Conservation (phyloP, 2,888 invertebrate species). For the Sphaeridia pumilis region DNA sequence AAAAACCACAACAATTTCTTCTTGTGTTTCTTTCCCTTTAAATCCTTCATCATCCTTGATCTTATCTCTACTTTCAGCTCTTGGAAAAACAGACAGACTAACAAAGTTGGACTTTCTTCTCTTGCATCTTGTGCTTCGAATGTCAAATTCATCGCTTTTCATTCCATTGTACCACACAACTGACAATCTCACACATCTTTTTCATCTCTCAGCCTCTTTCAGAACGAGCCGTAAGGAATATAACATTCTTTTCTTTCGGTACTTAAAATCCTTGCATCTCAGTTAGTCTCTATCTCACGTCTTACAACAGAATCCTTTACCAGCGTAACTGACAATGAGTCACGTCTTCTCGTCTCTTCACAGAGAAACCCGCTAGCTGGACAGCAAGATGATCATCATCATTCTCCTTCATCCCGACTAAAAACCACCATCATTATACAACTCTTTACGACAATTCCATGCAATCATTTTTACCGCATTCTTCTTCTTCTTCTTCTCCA, state of each 20-base stretch:
- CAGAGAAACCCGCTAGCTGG: neutral
- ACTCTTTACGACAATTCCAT: no score
- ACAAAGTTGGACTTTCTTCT: neutral
- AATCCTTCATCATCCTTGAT: neutral
- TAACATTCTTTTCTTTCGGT: neutral
- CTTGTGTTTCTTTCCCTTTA: neutral
- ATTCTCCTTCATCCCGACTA: neutral
- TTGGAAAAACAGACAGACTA: neutral
- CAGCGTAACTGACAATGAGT: no score
- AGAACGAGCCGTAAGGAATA: no score
- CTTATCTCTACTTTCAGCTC: neutral
- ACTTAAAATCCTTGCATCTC: neutral
- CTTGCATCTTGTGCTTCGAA: neutral
- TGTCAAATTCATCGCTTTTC: neutral
- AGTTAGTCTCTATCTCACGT: conserved; percentile 1
- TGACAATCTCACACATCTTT: no score
- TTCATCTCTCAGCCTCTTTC: neutral
- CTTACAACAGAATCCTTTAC: no score
- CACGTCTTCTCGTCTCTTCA: neutral
- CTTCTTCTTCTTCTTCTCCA: neutral
- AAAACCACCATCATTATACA: no score
- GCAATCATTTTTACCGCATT: neutral
- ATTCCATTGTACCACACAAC: no score
- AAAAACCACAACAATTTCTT: neutral
- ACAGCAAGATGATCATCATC: neutral